Evolutionary conservation across 2,888 invertebrate genomes (phyloP), one percentile per base, ranked within the genome.

Genomic region (Monopis laevigella): DNA sequence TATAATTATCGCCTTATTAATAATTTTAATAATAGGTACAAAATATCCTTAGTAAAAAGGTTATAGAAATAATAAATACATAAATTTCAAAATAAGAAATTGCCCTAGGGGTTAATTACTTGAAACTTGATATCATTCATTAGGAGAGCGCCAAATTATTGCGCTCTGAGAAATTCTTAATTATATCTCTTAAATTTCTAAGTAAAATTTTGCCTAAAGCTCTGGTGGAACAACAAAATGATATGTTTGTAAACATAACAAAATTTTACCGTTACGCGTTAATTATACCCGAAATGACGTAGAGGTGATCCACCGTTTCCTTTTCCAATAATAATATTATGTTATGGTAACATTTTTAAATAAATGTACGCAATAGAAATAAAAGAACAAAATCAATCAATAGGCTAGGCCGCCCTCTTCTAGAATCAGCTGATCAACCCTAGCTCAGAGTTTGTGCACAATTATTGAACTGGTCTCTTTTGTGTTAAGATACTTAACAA

Each of bases 131-230:
- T 80, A 80, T 77, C 72, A 71, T 73, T 75, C 68, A 75, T 80
- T 75, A 80, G 65, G 55, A 59, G 65, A 70, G 60, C 73, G 72
- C 74, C 59, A 80, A 80, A 80, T 80, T 78, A 78, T 73, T 74
- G 65, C 66, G 74, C 65, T 60, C 64, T 60, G 65, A 74, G 65
- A 75, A 78, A 75, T 75, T 78, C 74, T 78, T 80, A 80, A 80
- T 80, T 80, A 80, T 80, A 80, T 74, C 71, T 75, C 77, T 80
- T 75, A 67, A 73, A 75, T 78, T 77, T 80, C 78, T 74, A 72
- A 77, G 75, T 69, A 72, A 77, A 77, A 70, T 75, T 71, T 70
- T 48, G 77, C 80, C 75, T 58, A 47, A 56, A 66, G 78, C 71
- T 62, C 57, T 60, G 61, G 50, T 55, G 58, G 58, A 64, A 65